These are phyloP conservation scores for Eledone cirrhosa DNA, from an alignment of 2,888 invertebrate genomes.

Conservation along the genomic window DNA sequence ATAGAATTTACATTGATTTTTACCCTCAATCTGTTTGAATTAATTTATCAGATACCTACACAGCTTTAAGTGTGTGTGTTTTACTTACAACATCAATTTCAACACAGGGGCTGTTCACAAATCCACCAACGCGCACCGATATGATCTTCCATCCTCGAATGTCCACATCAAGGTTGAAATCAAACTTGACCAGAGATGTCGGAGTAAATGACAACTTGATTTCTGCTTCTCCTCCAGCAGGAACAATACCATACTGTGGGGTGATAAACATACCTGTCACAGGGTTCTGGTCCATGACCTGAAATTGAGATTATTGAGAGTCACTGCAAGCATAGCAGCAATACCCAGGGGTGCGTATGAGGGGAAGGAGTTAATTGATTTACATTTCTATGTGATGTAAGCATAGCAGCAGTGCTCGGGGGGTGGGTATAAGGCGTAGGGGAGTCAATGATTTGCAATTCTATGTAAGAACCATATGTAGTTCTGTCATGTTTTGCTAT, in stretches of 20 bases:
- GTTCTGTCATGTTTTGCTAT: no score
- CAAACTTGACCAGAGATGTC: conserved; percentile 65
- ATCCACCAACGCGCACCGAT: conserved; percentile 66
- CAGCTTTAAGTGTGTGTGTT: no score
- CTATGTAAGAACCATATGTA: no score
- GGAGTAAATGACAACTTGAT: conserved; percentile 62
- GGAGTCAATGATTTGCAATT: no score
- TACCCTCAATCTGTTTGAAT: no score
- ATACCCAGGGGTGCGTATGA: no score
- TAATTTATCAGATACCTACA: no score
- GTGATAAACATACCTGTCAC: conserved; percentile 62
- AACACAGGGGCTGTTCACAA: conserved; percentile 63
- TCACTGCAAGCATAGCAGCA: no score
- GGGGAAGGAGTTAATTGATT: no score
- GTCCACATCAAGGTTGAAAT: conserved; percentile 60
- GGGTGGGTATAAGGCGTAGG: no score
- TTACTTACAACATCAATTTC: conserved; percentile 62
- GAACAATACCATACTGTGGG: conserved; percentile 64
- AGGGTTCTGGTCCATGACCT: conserved; percentile 66
- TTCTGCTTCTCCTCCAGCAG: conserved; percentile 64
- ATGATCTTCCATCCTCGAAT: conserved; percentile 62
- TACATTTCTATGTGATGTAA: no score
- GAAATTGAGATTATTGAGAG: neutral
- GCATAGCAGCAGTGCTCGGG: no score
- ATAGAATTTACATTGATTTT: neutral